phyloP scores from a whole-genome alignment of 2,797 vertebrate species.

The Halcyon leucocephala region DNA sequence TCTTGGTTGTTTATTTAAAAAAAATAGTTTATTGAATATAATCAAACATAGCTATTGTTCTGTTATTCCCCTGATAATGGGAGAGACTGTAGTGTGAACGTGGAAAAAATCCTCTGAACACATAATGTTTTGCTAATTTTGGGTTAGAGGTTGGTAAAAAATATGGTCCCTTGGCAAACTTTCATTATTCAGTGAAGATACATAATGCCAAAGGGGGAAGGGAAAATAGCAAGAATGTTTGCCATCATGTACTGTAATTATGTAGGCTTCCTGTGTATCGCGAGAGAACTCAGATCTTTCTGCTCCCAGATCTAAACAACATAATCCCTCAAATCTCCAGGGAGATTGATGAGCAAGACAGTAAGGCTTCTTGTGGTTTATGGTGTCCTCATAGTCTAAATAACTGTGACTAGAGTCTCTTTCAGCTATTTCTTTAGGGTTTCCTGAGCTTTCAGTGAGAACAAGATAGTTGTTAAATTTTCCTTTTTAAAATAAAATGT shows the following conservation, averaged over 20 bases:
- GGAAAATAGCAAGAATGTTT: background rate
- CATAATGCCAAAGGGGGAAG: background rate
- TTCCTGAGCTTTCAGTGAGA: background rate
- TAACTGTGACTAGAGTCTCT: background rate
- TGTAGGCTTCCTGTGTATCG: background rate
- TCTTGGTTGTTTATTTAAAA: background rate
- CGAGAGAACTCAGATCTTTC: background rate
- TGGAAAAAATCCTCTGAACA: background rate
- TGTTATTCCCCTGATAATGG: background rate
- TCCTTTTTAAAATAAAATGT: background rate
- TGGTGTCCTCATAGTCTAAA: background rate
- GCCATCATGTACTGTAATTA: background rate
- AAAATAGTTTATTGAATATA: background rate
- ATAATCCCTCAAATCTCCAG: background rate
- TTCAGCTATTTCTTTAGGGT: background rate
- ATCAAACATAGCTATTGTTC: background rate
- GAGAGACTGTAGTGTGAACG: background rate
- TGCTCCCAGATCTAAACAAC: background rate
- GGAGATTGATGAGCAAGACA: background rate
- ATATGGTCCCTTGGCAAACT: background rate
- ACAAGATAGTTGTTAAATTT: background rate
- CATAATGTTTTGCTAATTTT: background rate
- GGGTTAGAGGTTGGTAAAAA: background rate
- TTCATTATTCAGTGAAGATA: background rate
- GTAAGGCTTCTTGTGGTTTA: background rate